phyloP scores from a whole-genome alignment of 92 coral and sea anemone genomes.

The Diadumene lineata region DNA sequence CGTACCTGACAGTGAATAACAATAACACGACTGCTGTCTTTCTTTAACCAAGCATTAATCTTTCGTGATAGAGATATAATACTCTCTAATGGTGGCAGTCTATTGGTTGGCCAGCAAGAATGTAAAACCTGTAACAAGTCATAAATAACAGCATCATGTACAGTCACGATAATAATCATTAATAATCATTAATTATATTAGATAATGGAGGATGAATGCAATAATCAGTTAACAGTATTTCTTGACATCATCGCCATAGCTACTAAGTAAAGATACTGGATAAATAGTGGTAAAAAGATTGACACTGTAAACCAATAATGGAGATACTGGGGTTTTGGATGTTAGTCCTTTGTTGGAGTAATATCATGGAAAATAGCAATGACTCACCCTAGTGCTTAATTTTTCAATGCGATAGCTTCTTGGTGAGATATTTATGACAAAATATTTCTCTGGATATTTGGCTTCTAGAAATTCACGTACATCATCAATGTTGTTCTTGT shows the following conservation, averaged over 20 bases:
- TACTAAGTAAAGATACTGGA: no score
- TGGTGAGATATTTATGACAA: conserved; percentile 89
- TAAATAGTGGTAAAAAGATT: no score
- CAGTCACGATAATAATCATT: no score
- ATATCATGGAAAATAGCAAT: no score
- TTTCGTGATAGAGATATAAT: conserved; percentile 79
- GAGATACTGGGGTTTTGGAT: no score
- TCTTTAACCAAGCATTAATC: conserved; percentile 86
- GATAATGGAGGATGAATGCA: no score
- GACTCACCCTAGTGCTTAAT: conserved; percentile 84
- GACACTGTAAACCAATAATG: no score
- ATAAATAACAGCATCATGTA: not conserved
- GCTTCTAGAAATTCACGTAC: conserved; percentile 86
- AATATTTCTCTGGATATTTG: conserved; percentile 81
- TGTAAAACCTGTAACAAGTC: conserved; percentile 71
- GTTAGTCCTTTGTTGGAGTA: no score
- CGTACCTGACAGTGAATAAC: conserved; percentile 94
- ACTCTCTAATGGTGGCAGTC: conserved; percentile 93
- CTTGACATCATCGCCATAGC: no score
- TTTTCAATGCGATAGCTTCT: conserved; percentile 80
- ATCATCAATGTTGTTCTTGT: conserved; percentile 95
- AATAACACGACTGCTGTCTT: conserved; percentile 85
- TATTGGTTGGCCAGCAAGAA: conserved; percentile 84
- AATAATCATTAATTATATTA: no score
- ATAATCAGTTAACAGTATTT: no score